Evolutionary conservation across 2,888 invertebrate genomes (phyloP).

Genomic region (Tribolium freemani): DNA sequence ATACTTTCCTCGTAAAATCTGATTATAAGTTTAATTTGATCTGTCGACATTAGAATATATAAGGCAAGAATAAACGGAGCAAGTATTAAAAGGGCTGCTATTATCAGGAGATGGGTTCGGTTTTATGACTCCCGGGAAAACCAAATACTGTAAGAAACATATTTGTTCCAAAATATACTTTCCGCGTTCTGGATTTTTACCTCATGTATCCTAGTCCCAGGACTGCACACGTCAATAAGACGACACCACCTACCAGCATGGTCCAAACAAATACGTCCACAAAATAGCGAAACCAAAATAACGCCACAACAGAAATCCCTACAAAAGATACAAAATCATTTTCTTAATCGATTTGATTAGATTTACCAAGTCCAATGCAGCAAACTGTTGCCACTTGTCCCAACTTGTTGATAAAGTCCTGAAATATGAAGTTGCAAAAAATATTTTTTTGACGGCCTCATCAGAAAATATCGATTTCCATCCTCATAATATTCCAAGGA

Average conservation of each 20-base stretch:
- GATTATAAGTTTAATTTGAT: no score
- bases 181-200: no score
- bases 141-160: no score
- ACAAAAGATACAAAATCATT: neutral
- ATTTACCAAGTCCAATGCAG: slow-evolving; percentile 21
- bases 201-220: slow-evolving; percentile 5
- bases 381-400: neutral
- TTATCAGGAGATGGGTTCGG: no score
- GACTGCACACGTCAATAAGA: slow-evolving; percentile 8
- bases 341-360: neutral
- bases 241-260: neutral
- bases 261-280: neutral
- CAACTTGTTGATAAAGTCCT: neutral
- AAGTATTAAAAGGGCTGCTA: no score
- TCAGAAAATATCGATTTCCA: no score
- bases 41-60: no score
- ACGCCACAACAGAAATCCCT: neutral
- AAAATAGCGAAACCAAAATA: slow-evolving; percentile 14
- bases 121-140: slow-evolving; percentile 5
- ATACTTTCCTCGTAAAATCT: no score
- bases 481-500: neutral
- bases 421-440: neutral
- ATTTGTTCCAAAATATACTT: no score
- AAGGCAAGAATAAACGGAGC: no score
- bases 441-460: no score